A percentile compares a stretch with the other conserved stretches of the same genome.
Conservation (phyloP, 2,888 invertebrate genomes). For the Patella pellucida region DNA sequence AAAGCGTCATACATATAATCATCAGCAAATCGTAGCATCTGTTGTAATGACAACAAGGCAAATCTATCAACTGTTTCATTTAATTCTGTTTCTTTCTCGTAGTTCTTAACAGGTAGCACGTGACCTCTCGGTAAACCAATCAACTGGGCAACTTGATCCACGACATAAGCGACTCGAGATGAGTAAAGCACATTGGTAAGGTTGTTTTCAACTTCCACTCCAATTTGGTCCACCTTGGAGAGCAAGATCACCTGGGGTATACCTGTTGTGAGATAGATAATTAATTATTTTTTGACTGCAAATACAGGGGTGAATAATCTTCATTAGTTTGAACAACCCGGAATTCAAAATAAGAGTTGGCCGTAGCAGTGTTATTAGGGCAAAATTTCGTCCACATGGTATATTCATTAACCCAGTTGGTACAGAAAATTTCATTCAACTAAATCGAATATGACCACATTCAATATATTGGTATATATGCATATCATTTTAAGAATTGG, state of each 20-base stretch:
- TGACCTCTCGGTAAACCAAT: conserved; percentile 36
- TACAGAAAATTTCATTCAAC: too few species aligned
- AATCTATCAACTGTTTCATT: conserved; percentile 31
- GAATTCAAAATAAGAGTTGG: too few species aligned
- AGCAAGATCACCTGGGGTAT: conserved; percentile 34
- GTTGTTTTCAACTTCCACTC: conserved; percentile 31
- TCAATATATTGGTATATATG: too few species aligned
- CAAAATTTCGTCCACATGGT: too few species aligned
- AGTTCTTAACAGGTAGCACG: conserved; percentile 43
- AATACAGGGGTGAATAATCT: too few species aligned
- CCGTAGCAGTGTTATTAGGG: too few species aligned
- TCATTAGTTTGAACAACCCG: too few species aligned
- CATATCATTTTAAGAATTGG: too few species aligned
- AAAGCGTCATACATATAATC: conserved; percentile 32
- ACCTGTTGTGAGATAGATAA: conserved; percentile 4
- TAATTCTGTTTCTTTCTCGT: conserved; percentile 37
- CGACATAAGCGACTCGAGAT: conserved; percentile 21
- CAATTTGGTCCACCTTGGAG: conserved; percentile 41
- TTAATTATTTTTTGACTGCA: too few species aligned
- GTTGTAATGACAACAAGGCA: conserved; percentile 32
- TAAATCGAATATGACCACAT: too few species aligned
- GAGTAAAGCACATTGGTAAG: conserved; percentile 27
- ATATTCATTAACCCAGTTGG: too few species aligned
- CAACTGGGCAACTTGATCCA: conserved; percentile 30
- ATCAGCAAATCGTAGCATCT: conserved; percentile 35